Base-by-base conservation (phyloP, 2,797 vertebrate genomes). In the Dromococcyx pavoninus region DNA sequence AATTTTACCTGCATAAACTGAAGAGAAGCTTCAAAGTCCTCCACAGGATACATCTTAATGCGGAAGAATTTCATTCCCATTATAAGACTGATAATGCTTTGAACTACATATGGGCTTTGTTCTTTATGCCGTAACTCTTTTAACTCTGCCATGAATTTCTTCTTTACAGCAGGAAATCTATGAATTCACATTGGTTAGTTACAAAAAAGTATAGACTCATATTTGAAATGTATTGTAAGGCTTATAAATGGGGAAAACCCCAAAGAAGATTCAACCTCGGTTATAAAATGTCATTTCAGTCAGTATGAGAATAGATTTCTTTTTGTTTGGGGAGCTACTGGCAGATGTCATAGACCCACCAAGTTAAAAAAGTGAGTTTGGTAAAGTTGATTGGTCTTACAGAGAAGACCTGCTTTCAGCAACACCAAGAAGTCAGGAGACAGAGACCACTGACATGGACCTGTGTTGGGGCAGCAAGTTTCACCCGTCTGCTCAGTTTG, bases 51-150 rank as follows among this genome's bases (percentile, higher is more conserved):
- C 99, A 99, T 99, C 97, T 99, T 99, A 95, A 99, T 99, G 81
- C 99, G 98, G 94, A 99, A 99, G 97, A 99, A 99, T 97, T 99
- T 99, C 98, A 99, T 99, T 57, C 99, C 99, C 99, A 99, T 99
- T 96, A 99, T 99, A 92, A 99, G 98, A 96, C 99, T 99, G 98
- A 99, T 99, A 95, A 99, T 99, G 95, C 99, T 99, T 96, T 99
- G 99, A 93, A 99, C 98, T 48, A 99, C 97, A 17, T 99, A 99
- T 0, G 99, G 99, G 91, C 98, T 99, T 97, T 99, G 99, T 76
- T 99, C 99, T 97, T 99, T 99, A 92, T 99, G 99, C 41, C 99
- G 98, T 74, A 99, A 97, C 97, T 99, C 99, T 96, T 99, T 99
- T 25, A 99, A 98, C 97, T 99, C 99, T 0, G 99, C 98, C 97